Conservation (phyloP, 2,888 invertebrate species). For the Netelia melanura region DNA sequence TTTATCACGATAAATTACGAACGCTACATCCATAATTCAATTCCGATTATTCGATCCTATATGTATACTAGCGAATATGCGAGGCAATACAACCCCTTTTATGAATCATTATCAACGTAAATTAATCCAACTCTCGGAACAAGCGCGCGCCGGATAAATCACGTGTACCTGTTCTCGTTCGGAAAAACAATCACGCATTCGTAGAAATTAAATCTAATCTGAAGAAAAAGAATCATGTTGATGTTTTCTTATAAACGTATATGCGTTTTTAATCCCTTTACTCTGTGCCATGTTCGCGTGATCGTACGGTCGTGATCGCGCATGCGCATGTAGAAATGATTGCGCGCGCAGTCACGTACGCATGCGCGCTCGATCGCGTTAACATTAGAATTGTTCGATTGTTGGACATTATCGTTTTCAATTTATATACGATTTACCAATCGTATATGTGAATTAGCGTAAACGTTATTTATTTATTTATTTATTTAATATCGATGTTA, state of each 20-base stretch:
- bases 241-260: neutral
- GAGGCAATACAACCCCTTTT: neutral
- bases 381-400: neutral
- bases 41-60: conserved; percentile 40
- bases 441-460: too few relatives aligned
- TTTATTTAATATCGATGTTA: too few relatives aligned
- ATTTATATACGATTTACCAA: neutral
- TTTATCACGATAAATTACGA: conserved; percentile 63
- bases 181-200: neutral
- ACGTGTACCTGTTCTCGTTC: neutral
- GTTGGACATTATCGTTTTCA: neutral
- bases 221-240: neutral
- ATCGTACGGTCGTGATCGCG: too few relatives aligned
- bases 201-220: neutral
- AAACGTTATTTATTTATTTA: too few relatives aligned
- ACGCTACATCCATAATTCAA: conserved; percentile 49
- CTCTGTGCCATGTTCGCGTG: too few relatives aligned
- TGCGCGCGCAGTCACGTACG: too few relatives aligned
- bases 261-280: neutral
- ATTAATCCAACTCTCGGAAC: neutral
- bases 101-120: conserved; percentile 3
- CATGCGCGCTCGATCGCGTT: too few relatives aligned
- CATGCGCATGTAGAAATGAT: too few relatives aligned
- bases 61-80: neutral
- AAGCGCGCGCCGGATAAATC: neutral